Evolutionary conservation across 2,888 invertebrate genomes (phyloP).

Genomic region (Julus scanicus): DNA sequence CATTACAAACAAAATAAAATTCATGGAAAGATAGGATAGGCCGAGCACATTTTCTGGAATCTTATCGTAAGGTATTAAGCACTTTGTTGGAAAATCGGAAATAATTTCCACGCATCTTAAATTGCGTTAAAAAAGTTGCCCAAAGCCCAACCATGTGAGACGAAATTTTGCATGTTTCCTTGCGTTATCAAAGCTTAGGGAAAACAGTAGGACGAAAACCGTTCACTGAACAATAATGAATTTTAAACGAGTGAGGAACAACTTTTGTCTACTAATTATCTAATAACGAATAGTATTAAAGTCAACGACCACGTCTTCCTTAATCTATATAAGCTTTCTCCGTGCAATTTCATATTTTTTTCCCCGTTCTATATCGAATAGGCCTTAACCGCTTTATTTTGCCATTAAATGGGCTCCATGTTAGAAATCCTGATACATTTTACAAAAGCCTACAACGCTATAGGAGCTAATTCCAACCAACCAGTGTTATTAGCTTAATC

Average conservation of each 20-base stretch:
- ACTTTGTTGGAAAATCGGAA: not conserved
- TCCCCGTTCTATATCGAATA: not conserved
- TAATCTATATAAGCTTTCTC: not conserved
- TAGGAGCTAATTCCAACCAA: not conserved
- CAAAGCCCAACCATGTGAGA: not conserved
- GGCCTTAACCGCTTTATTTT: constrained; percentile 25
- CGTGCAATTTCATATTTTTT: constrained; percentile 6
- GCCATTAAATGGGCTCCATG: not conserved
- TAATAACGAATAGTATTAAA: not conserved
- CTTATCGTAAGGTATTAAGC: not conserved
- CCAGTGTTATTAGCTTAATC: not conserved
- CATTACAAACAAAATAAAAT: not conserved
- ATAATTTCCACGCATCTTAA: not conserved
- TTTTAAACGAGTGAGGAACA: constrained; percentile 24
- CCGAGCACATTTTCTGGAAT: not conserved
- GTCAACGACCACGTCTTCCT: constrained; percentile 3
- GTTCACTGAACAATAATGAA: constrained; percentile 3
- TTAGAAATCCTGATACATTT: not conserved
- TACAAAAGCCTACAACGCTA: not conserved
- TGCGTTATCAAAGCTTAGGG: not conserved
- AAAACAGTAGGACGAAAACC: not conserved
- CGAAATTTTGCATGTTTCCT: not conserved
- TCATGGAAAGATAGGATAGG: constrained; percentile 24
- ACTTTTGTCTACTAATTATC: constrained; percentile 12
- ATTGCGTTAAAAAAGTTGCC: not conserved